Base-by-base conservation (phyloP, 2,113 vertebrate genomes). In the Crotalus horridus region DNA sequence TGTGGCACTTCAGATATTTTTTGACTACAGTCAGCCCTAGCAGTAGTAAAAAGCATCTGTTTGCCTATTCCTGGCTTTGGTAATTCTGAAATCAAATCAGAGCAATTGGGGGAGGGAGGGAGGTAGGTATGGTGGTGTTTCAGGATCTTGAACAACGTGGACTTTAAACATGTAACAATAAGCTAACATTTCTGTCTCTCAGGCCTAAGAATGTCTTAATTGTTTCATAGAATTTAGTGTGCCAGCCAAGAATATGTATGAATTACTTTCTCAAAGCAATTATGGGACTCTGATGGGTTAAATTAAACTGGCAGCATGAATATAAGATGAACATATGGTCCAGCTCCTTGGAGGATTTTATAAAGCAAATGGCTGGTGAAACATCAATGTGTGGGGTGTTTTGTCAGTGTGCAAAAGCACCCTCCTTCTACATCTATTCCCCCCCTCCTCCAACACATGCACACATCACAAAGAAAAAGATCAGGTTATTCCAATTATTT, bases 251-350 rank as follows among this genome's bases (percentile, higher is more conserved):
- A 58, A 33, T 33, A 26, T 24, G 53, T 92, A 55, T 94, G 88
- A 92, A 93, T 93, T 81, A 91, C 91, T 96, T 95, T 94, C 95
- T 94, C n/a, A 91, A 95, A 91, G 23, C 95, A 92, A 87, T 95
- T 94, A 92, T 69, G 90, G 93, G 94, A 53, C 94, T 96, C 91
- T 69, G 96, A 96, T 56, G 94, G 96, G 96, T 98, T 97, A 97
- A 97, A 95, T 94, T 96, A 96, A 97, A 93, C 96, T 97, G 93
- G 90, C 94, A 93, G 88, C 92, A 89, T 91, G 95, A 97, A 95
- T 92, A 92, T 91, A 94, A 96, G 93, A 90, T 90, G 96, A 97
- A 96, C 97, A 98, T 97, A 97, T 97, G 97, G 97, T 93, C 88
- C 91, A 95, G 95, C 93, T 91, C 97, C 96, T 97, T 95, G 89